phyloP scores from a whole-genome alignment of 2,888 invertebrate genomes.

The Rhorus exstirpatorius region DNA sequence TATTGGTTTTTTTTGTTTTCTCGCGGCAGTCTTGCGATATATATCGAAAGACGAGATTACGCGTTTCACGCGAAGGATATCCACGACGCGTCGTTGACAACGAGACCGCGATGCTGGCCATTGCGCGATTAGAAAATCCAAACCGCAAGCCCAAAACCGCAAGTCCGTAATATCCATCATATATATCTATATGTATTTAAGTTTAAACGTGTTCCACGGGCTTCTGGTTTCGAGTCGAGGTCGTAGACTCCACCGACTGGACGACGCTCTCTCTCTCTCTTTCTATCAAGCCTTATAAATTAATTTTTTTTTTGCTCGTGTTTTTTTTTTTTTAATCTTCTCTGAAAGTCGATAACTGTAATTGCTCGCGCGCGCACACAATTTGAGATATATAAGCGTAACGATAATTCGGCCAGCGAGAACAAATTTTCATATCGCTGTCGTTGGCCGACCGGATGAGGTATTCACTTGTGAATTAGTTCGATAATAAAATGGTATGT shows the following conservation, averaged over 20 bases:
- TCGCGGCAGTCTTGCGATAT: too few species aligned
- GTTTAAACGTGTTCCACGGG: conserved; percentile 38
- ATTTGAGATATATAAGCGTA: neutral
- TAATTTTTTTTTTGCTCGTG: neutral
- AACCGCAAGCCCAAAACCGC: conserved; percentile 53
- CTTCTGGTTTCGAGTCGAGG: conserved; percentile 47
- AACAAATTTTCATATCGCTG: conserved; percentile 33
- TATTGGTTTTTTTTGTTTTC: too few species aligned
- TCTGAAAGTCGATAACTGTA: conserved; percentile 21
- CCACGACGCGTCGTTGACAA: conserved; percentile 31
- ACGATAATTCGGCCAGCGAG: neutral
- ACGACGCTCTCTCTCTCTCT: conserved; percentile 17
- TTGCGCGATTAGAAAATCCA: conserved; percentile 53
- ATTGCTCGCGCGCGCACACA: conserved; percentile 13
- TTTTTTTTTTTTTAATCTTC: neutral
- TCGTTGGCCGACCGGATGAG: too few species aligned
- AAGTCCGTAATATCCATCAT: conserved; percentile 40
- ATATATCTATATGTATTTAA: conserved; percentile 7
- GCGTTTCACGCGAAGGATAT: conserved; percentile 7
- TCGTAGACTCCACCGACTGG: neutral
- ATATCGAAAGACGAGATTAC: neutral
- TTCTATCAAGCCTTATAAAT: neutral
- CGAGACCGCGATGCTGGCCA: conserved; percentile 51
- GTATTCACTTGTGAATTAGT: conserved; percentile 28
- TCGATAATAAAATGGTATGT: conserved; percentile 18